Conservation (phyloP, 2,113 vertebrate genomes). For the Myrmophylax atrothorax region DNA sequence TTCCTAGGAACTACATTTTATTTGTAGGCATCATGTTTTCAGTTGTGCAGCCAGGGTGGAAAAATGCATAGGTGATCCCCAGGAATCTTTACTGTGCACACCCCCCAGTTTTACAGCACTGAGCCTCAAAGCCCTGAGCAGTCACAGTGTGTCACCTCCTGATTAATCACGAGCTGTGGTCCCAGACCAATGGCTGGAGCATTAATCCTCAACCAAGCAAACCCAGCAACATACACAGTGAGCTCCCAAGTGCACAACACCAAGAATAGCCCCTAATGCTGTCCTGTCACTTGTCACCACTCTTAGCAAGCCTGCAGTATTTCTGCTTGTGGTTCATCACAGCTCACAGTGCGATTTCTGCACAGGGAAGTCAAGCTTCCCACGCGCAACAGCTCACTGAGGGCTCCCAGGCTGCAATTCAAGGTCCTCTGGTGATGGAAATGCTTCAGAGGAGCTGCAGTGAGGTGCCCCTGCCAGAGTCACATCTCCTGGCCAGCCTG, state of each 20-base stretch:
- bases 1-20: background rate
- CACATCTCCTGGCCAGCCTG: background rate
- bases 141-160: accelerated
- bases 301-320: accelerated
- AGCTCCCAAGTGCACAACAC: background rate
- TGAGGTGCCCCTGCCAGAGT: background rate
- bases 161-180: accelerated
- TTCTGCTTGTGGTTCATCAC: background rate
- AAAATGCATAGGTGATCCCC: background rate
- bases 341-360: background rate
- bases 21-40: background rate
- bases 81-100: background rate
- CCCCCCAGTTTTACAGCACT: background rate
- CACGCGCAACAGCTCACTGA: background rate
- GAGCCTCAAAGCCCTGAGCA: background rate
- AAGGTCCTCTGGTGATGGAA: background rate
- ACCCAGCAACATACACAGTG: accelerated
- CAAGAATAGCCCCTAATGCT: background rate
- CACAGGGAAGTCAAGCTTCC: accelerated
- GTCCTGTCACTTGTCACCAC: background rate
- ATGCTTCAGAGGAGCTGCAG: background rate
- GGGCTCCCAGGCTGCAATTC: background rate
- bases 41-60: background rate
- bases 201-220: background rate
- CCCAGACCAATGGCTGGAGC: background rate